phyloP scores from a whole-genome alignment of 2,797 vertebrate species.

The Percopsis omiscomaycus region DNA sequence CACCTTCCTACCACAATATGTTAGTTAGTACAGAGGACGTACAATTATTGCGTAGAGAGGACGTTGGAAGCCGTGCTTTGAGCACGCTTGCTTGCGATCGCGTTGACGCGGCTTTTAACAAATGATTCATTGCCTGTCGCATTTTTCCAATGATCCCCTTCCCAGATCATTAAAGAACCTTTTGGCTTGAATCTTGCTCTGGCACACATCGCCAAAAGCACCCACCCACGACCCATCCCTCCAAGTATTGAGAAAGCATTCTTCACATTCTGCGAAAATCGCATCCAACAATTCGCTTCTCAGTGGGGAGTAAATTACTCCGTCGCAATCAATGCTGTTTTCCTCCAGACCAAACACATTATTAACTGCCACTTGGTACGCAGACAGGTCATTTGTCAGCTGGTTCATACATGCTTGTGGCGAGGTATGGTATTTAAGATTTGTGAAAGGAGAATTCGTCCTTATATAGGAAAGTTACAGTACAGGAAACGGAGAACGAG shows the following conservation, averaged over 20 bases:
- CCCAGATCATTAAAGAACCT: slow-evolving; percentile 59
- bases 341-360: slow-evolving; percentile 55
- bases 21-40: too few species aligned
- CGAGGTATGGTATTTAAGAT: slow-evolving; percentile 26
- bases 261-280: slow-evolving; percentile 49
- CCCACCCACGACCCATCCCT: slow-evolving; percentile 33
- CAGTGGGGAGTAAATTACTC: slow-evolving; percentile 62
- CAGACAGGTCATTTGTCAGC: slow-evolving; percentile 54
- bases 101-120: slow-evolving; percentile 42
- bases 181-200: slow-evolving; percentile 20
- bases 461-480: background rate
- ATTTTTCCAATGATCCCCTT: slow-evolving; percentile 39
- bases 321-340: slow-evolving; percentile 65
- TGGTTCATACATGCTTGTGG: slow-evolving; percentile 32
- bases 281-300: slow-evolving; percentile 60
- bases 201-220: slow-evolving; percentile 26
- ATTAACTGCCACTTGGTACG: slow-evolving; percentile 57
- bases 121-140: slow-evolving; percentile 49
- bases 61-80: too few species aligned
- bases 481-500: slow-evolving; percentile 8
- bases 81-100: slow-evolving; percentile 11
- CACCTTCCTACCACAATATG: too few species aligned
- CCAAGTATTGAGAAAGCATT: slow-evolving; percentile 53
- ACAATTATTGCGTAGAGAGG: too few species aligned
- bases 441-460: background rate